Conservation (phyloP, 2,888 invertebrate genomes). For the Chrysina gloriosa region DNA sequence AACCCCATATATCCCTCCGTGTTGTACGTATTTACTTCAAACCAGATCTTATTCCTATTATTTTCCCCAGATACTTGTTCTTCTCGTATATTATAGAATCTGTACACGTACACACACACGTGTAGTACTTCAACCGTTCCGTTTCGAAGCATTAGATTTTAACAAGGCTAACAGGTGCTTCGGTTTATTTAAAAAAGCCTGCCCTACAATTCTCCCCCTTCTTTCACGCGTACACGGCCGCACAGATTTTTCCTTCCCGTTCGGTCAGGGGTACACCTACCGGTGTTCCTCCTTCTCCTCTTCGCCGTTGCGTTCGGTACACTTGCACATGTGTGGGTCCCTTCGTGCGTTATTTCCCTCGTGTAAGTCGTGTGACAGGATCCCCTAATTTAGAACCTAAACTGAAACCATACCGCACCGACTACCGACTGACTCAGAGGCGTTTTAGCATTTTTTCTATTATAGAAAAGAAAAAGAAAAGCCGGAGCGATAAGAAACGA, state of each 20-base stretch:
- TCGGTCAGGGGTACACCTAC: background rate
- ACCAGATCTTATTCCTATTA: too few species aligned
- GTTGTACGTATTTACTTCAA: too few species aligned
- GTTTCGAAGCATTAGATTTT: slow-evolving; percentile 30
- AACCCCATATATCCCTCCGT: too few species aligned
- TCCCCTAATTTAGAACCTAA: slow-evolving; percentile 35
- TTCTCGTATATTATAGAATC: too few species aligned
- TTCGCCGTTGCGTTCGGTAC: background rate
- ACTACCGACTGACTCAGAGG: slow-evolving; percentile 26
- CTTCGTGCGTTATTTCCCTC: slow-evolving; percentile 27
- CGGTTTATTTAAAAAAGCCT: slow-evolving; percentile 38
- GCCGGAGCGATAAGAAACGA: too few species aligned
- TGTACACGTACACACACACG: too few species aligned
- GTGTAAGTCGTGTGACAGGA: slow-evolving; percentile 30
- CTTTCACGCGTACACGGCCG: background rate
- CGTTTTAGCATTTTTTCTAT: slow-evolving; percentile 18
- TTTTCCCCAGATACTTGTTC: too few species aligned
- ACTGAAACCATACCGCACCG: slow-evolving; percentile 19
- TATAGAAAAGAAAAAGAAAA: slow-evolving; percentile 1
- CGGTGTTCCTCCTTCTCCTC: background rate
- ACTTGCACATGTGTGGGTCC: slow-evolving; percentile 20
- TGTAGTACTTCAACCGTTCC: too few species aligned
- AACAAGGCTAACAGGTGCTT: slow-evolving; percentile 41
- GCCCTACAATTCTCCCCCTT: slow-evolving; percentile 36
- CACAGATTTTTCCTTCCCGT: slow-evolving; percentile 26